A percentile compares a stretch with the other conserved stretches of the same genome.
These are phyloP conservation scores for Aplysina aerophoba DNA, from an alignment of 37 sponge, comb jelly and placozoan genomes.

Conservation along the genomic window DNA sequence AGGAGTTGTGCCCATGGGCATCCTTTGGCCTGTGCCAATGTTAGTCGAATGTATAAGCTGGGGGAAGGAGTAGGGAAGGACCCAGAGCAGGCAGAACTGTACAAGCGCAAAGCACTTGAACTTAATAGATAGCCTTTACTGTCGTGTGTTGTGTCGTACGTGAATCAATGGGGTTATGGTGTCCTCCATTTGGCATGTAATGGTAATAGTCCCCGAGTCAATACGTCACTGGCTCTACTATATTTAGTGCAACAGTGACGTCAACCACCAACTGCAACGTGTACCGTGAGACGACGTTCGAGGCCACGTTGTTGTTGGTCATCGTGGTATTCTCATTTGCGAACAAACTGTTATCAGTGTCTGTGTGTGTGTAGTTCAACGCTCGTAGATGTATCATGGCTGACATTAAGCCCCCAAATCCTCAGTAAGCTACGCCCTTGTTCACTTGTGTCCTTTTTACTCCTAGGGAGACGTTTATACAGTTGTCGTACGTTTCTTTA, in stretches of 20 bases:
- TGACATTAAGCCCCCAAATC: conserved; percentile 90
- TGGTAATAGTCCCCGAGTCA: too few species aligned
- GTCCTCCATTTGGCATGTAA: too few species aligned
- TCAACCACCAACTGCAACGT: conserved; percentile 25
- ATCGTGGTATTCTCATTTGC: too few species aligned
- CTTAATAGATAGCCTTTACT: neutral
- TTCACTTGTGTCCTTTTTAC: neutral
- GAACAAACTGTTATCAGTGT: too few species aligned
- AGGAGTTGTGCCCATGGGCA: conserved; percentile 63
- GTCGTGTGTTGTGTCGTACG: neutral
- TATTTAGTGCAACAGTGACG: conserved; percentile 17
- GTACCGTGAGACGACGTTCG: neutral
- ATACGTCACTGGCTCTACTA: neutral
- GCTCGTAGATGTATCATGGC: conserved; percentile 47
- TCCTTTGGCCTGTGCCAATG: conserved; percentile 66
- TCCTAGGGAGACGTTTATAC: too few species aligned
- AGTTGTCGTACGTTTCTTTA: neutral
- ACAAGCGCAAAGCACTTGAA: conserved; percentile 34
- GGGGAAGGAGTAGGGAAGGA: conserved; percentile 51
- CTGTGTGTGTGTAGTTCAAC: too few species aligned
- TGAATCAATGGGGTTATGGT: too few species aligned
- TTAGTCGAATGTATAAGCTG: conserved; percentile 42
- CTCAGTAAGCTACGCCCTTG: conserved; percentile 69
- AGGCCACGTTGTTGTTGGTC: too few species aligned
- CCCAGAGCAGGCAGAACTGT: conserved; percentile 21